Evolutionary conservation across 1,140 invertebrate genomes (phyloP).

Genomic region (Hestina assimilis): DNA sequence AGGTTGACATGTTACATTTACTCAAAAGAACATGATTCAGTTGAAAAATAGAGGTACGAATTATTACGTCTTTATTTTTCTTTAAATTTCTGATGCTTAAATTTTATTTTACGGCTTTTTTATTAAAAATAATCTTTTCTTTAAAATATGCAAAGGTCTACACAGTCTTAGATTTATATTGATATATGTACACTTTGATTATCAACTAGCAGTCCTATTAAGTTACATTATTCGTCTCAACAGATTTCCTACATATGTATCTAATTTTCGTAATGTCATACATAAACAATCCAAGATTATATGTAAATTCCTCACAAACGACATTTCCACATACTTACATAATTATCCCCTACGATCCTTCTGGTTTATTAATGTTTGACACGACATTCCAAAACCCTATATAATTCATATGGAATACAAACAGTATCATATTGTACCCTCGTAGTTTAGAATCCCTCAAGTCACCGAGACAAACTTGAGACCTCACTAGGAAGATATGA

Average conservation of each 20-base stretch:
- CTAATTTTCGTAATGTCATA: background rate
- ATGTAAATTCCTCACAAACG: background rate
- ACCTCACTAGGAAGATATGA: constrained; percentile 18
- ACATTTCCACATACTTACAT: background rate
- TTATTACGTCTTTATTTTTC: no score
- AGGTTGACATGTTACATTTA: background rate
- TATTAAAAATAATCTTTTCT: no score
- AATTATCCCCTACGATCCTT: background rate
- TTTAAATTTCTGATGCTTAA: no score
- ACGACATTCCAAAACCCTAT: constrained; percentile 1
- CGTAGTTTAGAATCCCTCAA: constrained; percentile 4
- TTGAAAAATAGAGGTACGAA: background rate
- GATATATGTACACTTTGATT: no score
- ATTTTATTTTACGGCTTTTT: no score
- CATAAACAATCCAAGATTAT: background rate
- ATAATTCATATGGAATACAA: constrained; percentile 12
- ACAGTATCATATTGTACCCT: constrained; percentile 8
- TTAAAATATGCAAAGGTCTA: no score
- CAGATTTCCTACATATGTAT: no score
- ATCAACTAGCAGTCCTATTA: no score
- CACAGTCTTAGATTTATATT: no score
- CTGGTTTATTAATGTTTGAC: constrained; percentile 3
- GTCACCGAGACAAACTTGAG: constrained; percentile 17
- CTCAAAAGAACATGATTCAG: background rate
- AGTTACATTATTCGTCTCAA: no score